Evolutionary conservation across 2,797 vertebrate genomes (phyloP).

Genomic region (Podarcis siculus): DNA sequence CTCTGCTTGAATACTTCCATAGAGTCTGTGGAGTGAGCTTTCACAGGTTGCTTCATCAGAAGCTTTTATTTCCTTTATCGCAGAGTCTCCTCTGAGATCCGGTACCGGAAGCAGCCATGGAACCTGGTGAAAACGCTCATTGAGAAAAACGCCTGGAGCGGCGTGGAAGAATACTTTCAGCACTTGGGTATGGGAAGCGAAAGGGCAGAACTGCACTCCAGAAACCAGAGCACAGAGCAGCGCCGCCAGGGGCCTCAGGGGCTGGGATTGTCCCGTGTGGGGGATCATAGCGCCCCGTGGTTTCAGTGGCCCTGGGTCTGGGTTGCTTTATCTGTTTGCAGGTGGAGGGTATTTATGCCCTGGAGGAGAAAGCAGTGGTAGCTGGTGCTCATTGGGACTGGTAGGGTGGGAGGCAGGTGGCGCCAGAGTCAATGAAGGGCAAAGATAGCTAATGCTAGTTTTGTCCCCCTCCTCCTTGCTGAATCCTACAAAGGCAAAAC

Average conservation of each 20-base stretch:
- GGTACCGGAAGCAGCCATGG: slow-evolving; percentile 94
- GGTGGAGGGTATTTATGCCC: background rate
- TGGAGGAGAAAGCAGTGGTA: background rate
- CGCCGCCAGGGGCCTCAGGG: background rate
- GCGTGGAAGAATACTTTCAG: slow-evolving; percentile 90
- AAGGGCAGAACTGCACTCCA: background rate
- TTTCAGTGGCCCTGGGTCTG: background rate
- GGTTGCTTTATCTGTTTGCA: background rate
- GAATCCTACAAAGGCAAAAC: too few relatives aligned
- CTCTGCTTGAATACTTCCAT: too few relatives aligned
- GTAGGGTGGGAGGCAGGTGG: background rate
- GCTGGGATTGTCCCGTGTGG: background rate
- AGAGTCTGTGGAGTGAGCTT: background rate
- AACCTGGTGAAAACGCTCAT: slow-evolving; percentile 91
- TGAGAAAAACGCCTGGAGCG: slow-evolving; percentile 92
- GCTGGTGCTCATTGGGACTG: background rate
- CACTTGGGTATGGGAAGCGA: slow-evolving; percentile 83
- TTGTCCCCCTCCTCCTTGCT: too few relatives aligned
- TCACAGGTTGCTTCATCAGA: background rate
- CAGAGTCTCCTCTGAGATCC: slow-evolving; percentile 92
- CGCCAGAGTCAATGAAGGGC: background rate
- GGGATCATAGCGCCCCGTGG: background rate
- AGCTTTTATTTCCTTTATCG: background rate
- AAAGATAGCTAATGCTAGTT: too few relatives aligned
- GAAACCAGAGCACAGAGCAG: background rate